Base-by-base conservation (phyloP, 2,888 invertebrate genomes). In the Cactoblastis cactorum region DNA sequence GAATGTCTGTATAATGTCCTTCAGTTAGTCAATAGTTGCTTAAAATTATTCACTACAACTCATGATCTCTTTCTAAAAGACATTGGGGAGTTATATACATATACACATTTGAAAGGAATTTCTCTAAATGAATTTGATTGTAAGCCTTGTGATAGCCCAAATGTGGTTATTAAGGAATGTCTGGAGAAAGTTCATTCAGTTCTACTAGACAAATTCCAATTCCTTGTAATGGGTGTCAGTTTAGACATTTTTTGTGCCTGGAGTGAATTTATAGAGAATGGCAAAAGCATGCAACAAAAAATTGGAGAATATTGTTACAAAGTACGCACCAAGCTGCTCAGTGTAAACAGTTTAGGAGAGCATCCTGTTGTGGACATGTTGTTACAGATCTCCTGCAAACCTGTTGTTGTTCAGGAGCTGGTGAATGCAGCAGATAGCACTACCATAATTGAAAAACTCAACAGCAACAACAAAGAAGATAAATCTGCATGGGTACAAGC, bases 221-320 rank as follows among this genome's bases (percentile, higher is more conserved):
- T 67, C 33, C 62, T 85, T 22, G 72, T 83, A 9, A 87, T 87
- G 83, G 78, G 71, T 56, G 67, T 88, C 0, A 88, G 75, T 69
- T 76, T 88, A 15, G 83, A 87, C 51, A 77, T 83, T 54, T 89
- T 80, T 63, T 89, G 89, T 67, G 74, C 83, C 9, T 89, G 89
- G 89, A 83, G 81, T 69, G 89, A 89, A 57, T 79, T 77, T 74
- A 79, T 80, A 56, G 75, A 79, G 12, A 63, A 74, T 56, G 76
- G 72, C 1, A 73, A 70, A 65, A 86, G 59, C 52, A 74, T 84
- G 76, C 89, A 89, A 54, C 75, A 80, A 58, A 64, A 54, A 37
- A 73, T 87, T 57, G 86, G 88, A 12, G 83, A 86, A 55, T 54
- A 82, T 1, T 79, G 80, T 60, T 72, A 80, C 57, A 77, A 74